Base-by-base conservation (phyloP, 2,113 vertebrate species). In the Heterotis niloticus region DNA sequence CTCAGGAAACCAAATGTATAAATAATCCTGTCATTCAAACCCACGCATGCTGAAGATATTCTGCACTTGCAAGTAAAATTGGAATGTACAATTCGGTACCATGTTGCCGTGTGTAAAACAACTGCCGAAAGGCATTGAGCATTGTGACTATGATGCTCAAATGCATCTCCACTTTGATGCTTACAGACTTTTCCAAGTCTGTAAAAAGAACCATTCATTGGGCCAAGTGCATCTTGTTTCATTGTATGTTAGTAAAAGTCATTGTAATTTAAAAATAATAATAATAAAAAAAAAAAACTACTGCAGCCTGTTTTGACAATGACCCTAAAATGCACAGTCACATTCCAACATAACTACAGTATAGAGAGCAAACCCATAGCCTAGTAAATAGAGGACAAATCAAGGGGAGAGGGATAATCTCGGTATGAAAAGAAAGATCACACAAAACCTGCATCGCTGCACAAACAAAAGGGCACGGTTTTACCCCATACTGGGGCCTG, bases 301-400 rank as follows among this genome's bases (percentile, higher is more conserved):
- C n/a, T n/a, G n/a, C n/a, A n/a, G n/a, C n/a, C n/a, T n/a, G n/a
- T 87, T 85, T 84, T 51, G 18, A 81, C 87, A 83, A 87, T 86
- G 85, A 84, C 77, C 85, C 89, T 81, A 83, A 87, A 82, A 90
- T 86, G 85, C 85, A 85, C 82, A 44, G 26, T 83, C 85, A 72
- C 62, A 81, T 77, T 80, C 82, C 75, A 67, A 75, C 75, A 77
- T 78, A 79, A 81, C 44, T 79, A 17, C 24, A 84, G 76, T 79
- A 17, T 52, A 84, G 76, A 84, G 83, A 89, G 87, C 87, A 83
- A 88, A 84, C 82, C 81, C 81, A 84, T 83, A 79, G 60, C 59
- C 57, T 20, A 10, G 81, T 82, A 86, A 44, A 85, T 84, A 83
- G 82, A 85, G 83, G 81, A 83, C 79, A 79, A 87, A 80, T 83